Conservation (phyloP, 2,888 invertebrate genomes). For the Heliconius cydno region DNA sequence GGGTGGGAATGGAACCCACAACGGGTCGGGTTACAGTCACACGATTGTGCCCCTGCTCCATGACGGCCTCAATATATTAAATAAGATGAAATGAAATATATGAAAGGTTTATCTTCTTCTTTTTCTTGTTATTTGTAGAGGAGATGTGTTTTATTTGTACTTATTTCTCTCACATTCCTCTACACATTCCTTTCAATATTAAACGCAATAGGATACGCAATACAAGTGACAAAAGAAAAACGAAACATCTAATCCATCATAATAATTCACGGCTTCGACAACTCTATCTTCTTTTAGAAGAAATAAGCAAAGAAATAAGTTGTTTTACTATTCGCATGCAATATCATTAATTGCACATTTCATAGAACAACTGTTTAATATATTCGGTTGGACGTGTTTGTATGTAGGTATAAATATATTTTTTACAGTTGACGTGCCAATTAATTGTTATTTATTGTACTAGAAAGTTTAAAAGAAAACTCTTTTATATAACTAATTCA, state of each 20-base stretch:
- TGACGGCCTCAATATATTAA: too few species aligned
- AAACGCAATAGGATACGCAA: neutral
- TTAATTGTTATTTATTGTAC: neutral
- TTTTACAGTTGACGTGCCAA: neutral
- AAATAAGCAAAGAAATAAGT: neutral
- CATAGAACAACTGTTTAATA: too few species aligned
- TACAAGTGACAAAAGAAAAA: neutral
- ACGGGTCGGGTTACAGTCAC: too few species aligned
- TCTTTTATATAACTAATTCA: neutral
- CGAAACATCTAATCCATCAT: neutral
- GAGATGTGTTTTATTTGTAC: neutral
- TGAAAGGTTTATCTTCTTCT: neutral
- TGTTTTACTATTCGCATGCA: too few species aligned
- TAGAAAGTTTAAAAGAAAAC: neutral
- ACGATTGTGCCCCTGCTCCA: too few species aligned
- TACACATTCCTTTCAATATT: neutral
- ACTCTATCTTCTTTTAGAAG: neutral
- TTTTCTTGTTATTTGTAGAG: neutral
- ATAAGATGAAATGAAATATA: neutral
- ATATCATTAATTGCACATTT: too few species aligned
- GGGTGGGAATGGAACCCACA: too few species aligned
- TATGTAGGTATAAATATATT: neutral
- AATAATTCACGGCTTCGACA: neutral
- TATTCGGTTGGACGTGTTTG: too few species aligned
- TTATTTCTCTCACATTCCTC: too few species aligned